Base-by-base conservation (phyloP, 1,140 invertebrate species). In the Drosophila lowei region DNA sequence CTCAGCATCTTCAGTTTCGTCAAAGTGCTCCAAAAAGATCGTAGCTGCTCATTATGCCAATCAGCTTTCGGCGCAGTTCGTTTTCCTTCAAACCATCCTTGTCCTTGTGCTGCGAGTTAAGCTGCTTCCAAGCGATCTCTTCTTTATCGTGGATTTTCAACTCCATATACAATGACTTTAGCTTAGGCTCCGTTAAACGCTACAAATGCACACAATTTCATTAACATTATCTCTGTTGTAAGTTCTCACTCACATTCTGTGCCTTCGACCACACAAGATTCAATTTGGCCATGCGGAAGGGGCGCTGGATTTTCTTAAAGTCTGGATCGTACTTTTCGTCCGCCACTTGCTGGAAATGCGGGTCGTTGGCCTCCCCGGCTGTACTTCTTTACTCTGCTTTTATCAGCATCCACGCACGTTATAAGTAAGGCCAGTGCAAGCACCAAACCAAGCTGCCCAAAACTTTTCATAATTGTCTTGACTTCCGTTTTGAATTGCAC, bases 131-230 rank as follows among this genome's bases (percentile, higher is more conserved):
- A 1, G 94, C 93, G 11, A 97, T 92, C 93, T 98, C 97, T 91
- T 98, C 95, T 92, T 98, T 98, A 80, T 99, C 97, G 61, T 98
- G 97, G 46, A 98, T 94, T 92, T 96, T 97, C 0, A 99, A 91
- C 89, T 98, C 97, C 88, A 95, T 96, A 77, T 96, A 97, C 13
- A 98, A 90, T 0, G 96, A 96, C 78, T 96, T 96, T 6, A 98
- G 91, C 91, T 98, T 98, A 6, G 94, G 92, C 79, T 97, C 95
- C 7, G 96, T 95, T 23, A 98, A 91, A 73, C 96, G 93, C 97
- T 98, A 81, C 6, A 93, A 91, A 1, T 8, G 2, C 1, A n/a
- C 30, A 15, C 46, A 42, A 3, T 13, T 6, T 11, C 47, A 43
- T 47, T 41, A 3, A 6, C 13, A 25, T 16, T 46, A 9, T 8